phyloP scores from a whole-genome alignment of 2,797 vertebrate genomes.

The Bovichtus diacanthus region DNA sequence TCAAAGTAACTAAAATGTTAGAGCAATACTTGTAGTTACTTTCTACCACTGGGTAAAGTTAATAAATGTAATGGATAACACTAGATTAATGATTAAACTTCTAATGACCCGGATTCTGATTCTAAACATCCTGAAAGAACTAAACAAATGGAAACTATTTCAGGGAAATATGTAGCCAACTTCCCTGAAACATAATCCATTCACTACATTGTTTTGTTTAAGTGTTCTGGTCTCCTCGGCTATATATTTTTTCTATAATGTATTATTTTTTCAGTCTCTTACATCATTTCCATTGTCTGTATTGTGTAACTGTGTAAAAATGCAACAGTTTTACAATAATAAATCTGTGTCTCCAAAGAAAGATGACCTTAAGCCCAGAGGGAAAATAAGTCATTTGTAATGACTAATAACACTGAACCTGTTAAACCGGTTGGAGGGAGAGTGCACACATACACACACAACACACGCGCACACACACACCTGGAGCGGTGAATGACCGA shows the following conservation, averaged over 20 bases:
- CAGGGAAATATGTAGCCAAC: no score
- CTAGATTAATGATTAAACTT: background rate
- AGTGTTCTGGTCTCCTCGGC: no score
- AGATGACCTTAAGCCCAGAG: background rate
- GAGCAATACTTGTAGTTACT: background rate
- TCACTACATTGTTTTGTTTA: background rate
- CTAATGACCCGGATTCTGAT: no score
- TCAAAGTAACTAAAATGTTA: no score
- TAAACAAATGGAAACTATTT: background rate
- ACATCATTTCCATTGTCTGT: background rate
- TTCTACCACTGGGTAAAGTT: background rate
- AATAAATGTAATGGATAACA: background rate
- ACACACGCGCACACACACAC: slow-evolving; percentile 15
- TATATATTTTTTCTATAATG: no score
- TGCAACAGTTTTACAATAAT: background rate
- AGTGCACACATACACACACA: background rate
- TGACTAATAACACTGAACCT: slow-evolving; percentile 51
- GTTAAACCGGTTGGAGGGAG: slow-evolving; percentile 47
- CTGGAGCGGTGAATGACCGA: slow-evolving; percentile 48
- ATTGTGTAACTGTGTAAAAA: background rate
- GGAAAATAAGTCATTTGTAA: slow-evolving; percentile 23
- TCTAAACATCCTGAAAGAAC: background rate
- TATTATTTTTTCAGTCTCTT: background rate
- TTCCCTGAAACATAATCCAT: background rate
- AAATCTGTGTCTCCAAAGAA: slow-evolving; percentile 30